These are phyloP conservation scores for Girardia tigrina DNA, from an alignment of 2,888 invertebrate species.

Conservation along the genomic window DNA sequence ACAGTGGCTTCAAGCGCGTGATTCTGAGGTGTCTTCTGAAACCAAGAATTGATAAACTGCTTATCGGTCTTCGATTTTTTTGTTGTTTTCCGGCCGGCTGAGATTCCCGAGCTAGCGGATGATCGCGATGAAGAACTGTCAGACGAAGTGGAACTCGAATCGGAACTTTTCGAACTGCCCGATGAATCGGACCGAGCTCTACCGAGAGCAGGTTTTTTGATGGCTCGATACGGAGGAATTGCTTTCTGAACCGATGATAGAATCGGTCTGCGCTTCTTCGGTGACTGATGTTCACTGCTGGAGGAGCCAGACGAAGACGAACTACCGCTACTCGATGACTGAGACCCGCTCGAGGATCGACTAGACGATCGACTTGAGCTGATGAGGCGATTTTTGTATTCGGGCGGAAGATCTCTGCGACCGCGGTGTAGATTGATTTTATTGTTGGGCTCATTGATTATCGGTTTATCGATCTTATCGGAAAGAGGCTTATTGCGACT, in stretches of 20 bases:
- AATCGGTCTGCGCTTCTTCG: neutral
- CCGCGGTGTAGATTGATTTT: neutral
- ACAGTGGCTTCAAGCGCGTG: neutral
- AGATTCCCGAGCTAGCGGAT: neutral
- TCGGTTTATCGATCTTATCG: neutral
- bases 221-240: neutral
- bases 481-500: neutral
- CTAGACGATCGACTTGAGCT: neutral
- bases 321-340: neutral
- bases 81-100: neutral
- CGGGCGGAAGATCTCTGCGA: neutral
- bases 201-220: constrained; percentile 16
- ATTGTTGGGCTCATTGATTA: neutral
- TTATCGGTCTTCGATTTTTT: neutral
- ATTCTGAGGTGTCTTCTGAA: neutral
- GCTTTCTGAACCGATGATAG: neutral
- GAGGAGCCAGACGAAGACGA: neutral
- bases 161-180: constrained; percentile 10
- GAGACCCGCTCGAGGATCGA: constrained; percentile 8
- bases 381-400: neutral
- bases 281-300: neutral
- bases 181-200: neutral
- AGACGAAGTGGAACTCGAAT: neutral
- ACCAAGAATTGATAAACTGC: constrained; percentile 5
- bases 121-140: neutral